Base-by-base conservation (phyloP, 2,888 invertebrate genomes). In the Stomorhina lunata region DNA sequence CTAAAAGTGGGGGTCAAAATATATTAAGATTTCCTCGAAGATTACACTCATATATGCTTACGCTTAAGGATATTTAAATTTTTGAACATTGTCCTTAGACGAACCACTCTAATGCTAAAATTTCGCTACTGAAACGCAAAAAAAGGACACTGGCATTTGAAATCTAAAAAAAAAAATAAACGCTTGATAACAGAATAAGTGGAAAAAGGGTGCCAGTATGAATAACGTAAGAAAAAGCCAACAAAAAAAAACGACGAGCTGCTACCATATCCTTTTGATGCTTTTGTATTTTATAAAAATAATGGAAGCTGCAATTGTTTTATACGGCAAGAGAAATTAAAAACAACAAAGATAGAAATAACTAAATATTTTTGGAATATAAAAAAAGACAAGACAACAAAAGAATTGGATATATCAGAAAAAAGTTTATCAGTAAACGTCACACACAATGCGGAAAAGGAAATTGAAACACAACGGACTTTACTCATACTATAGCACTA, bases 231-330 rank as follows among this genome's bases (percentile, higher is more conserved):
- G 12, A 12, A 15, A 2, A 29, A 25, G 2, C 4, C 37, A 12
- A 57, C 45, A 4, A 63, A 10, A 61, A 40, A 61, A 61, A 40
- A 22, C 7, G 4, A 63, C 57, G 27, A n/a, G 55, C 55, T 17
- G 53, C 10, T 48, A 22, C 5, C 29, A 45, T 71, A 57, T 45
- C 55, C 10, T 40, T 50, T 20, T 27, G 1, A 12, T 53, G 25
- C 17, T 17, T 34, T 48, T 59, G 17, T 57, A 9, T 50, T 50
- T 48, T 15, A 7, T 72, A 25, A 34, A 48, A 34, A 37, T 25
- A 48, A 34, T 50, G 25, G n/a, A 3, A 48, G 25, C 12, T 72
- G 17, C 17, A 50, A 72, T 50, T 73, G 50, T 73, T 73, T 72
- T 50, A 20, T 40, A 55, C 17, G 12, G 61, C 40, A 40, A 12